These are phyloP conservation scores for Chondrilla cf. caribensis DNA, from an alignment of 37 sponge, comb jelly and placozoan species.

Conservation along the genomic window DNA sequence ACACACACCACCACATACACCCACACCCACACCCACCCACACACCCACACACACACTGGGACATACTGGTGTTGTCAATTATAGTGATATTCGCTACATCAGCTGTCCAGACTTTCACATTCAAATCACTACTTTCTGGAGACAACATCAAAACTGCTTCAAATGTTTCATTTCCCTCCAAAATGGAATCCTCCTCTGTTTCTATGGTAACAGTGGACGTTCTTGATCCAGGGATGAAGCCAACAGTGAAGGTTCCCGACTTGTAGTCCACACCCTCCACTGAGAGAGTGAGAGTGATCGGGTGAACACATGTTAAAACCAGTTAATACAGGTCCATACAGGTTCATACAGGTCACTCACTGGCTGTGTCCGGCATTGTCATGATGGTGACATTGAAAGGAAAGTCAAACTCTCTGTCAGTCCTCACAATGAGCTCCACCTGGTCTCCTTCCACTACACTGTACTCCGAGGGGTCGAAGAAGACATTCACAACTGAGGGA, in stretches of 20 bases:
- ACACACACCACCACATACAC: not conserved
- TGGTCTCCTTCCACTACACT: not conserved
- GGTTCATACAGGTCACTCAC: too few relatives aligned
- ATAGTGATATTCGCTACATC: not conserved
- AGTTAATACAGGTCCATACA: too few relatives aligned
- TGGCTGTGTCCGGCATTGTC: not conserved
- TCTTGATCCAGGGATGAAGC: not conserved
- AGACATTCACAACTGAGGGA: too few relatives aligned
- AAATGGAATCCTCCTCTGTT: not conserved
- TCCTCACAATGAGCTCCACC: too few relatives aligned
- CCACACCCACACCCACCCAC: too few relatives aligned
- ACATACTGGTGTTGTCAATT: not conserved
- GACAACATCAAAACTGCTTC: not conserved
- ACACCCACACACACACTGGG: too few relatives aligned
- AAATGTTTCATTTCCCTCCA: not conserved
- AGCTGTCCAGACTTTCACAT: not conserved
- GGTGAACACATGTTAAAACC: not conserved
- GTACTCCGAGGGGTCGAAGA: not conserved
- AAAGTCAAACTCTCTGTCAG: not conserved
- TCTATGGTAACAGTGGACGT: not conserved
- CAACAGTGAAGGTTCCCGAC: not conserved
- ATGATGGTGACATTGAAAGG: not conserved
- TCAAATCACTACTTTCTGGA: not conserved
- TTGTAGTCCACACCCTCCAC: slow-evolving; percentile 2
- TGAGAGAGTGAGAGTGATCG: not conserved